Percentiles rank a stretch among this genome's conserved stretches.
These are phyloP conservation scores for Drosophila repletoides DNA, from an alignment of 1,140 invertebrate genomes.

Conservation along the genomic window DNA sequence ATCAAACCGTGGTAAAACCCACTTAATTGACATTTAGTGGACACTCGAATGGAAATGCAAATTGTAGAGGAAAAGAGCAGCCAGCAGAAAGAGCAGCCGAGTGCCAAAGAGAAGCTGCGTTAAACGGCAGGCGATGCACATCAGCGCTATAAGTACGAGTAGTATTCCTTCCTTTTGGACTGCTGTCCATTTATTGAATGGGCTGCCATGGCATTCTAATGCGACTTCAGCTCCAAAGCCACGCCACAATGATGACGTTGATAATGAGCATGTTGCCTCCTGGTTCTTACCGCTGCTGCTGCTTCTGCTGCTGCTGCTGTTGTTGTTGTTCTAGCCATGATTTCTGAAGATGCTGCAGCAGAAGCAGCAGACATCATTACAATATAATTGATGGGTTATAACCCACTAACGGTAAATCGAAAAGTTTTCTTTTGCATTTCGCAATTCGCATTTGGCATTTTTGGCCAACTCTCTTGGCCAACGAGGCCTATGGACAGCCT, in stretches of 20 bases:
- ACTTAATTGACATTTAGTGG: constrained; percentile 81
- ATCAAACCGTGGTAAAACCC: constrained; percentile 73
- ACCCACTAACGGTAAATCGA: constrained; percentile 65
- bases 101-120: constrained; percentile 50
- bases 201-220: constrained; percentile 68
- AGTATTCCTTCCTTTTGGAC: constrained; percentile 67
- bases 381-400: constrained; percentile 81
- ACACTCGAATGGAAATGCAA: constrained; percentile 64
- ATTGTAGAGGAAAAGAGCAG: constrained; percentile 35
- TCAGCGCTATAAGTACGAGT: constrained; percentile 68
- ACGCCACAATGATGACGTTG: constrained; percentile 67
- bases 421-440: constrained; percentile 58
- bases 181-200: constrained; percentile 54
- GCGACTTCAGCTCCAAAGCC: constrained; percentile 32
- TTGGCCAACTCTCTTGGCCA: constrained; percentile 32
- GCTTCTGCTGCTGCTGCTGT: constrained; percentile 6
- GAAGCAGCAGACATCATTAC: constrained; percentile 69
- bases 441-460: no score
- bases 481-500: constrained; percentile 31
- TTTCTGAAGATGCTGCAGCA: constrained; percentile 61
- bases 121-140: constrained; percentile 60
- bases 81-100: constrained; percentile 26
- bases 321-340: constrained; percentile 48
- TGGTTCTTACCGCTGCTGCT: constrained; percentile 43
- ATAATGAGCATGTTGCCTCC: constrained; percentile 73